Conservation (phyloP, 2,113 vertebrate species). For the Archocentrus centrarchus region DNA sequence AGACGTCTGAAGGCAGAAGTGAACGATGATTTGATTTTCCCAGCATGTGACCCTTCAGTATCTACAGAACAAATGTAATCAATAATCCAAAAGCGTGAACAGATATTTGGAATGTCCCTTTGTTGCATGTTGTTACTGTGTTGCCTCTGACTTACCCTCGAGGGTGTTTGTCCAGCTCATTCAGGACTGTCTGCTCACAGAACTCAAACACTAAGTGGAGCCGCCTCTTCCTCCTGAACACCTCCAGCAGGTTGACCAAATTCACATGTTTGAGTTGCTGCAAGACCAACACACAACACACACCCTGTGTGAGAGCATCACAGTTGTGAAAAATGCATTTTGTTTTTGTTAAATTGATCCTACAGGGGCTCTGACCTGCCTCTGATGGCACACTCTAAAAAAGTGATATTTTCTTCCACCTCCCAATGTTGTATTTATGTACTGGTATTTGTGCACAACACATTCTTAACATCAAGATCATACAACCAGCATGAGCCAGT, state of each 20-base stretch:
- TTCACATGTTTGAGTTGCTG: conserved; percentile 91
- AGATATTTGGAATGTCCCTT: background rate
- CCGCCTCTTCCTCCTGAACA: conserved; percentile 88
- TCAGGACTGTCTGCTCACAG: conserved; percentile 90
- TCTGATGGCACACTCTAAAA: too few relatives aligned
- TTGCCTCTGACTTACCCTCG: conserved; percentile 80
- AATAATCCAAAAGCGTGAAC: background rate
- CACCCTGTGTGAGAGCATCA: too few relatives aligned
- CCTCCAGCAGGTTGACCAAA: conserved; percentile 90
- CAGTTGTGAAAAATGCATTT: too few relatives aligned
- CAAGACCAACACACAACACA: background rate
- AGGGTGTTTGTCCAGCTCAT: conserved; percentile 88
- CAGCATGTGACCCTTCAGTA: background rate
- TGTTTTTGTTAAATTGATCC: too few relatives aligned
- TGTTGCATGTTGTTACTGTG: background rate
- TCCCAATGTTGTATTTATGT: too few relatives aligned
- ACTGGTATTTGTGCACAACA: too few relatives aligned
- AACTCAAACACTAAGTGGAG: conserved; percentile 91
- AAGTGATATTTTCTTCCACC: too few relatives aligned
- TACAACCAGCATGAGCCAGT: too few relatives aligned
- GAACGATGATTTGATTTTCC: background rate
- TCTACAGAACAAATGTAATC: background rate
- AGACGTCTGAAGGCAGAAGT: background rate
- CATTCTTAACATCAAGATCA: too few relatives aligned
- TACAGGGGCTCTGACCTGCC: too few relatives aligned